A percentile compares a stretch with the other conserved stretches of the same genome.
Conservation (phyloP, 2,888 invertebrate genomes). For the Diogma glabrata region DNA sequence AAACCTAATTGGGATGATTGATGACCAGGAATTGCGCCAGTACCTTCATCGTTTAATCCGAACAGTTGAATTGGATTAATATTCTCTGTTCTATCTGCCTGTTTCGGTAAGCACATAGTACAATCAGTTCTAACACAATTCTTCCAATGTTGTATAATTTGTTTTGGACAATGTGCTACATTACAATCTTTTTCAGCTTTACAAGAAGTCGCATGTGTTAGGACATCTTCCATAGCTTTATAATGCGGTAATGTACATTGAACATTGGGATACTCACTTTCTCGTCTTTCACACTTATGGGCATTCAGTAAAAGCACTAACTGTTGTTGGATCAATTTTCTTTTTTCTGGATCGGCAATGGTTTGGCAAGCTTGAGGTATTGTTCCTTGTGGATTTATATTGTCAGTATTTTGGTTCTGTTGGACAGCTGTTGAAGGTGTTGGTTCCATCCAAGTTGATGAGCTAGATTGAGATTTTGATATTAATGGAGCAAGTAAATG, state of each 20-base stretch:
- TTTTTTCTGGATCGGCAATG: slow-evolving; percentile 90
- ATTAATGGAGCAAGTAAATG: slow-evolving; percentile 73
- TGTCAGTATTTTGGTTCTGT: slow-evolving; percentile 17
- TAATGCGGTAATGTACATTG: slow-evolving; percentile 95
- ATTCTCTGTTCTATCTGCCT: no score
- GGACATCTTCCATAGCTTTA: slow-evolving; percentile 96
- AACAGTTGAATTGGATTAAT: no score
- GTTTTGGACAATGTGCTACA: slow-evolving; percentile 96
- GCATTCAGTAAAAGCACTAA: slow-evolving; percentile 93
- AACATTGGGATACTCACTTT: slow-evolving; percentile 63
- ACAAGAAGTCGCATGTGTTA: slow-evolving; percentile 97
- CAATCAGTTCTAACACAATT: slow-evolving; percentile 89
- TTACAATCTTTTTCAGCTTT: slow-evolving; percentile 78
- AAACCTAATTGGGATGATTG: no score
- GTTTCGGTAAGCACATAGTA: slow-evolving; percentile 94
- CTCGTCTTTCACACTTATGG: slow-evolving; percentile 95
- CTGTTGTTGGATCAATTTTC: slow-evolving; percentile 97
- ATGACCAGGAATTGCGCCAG: no score
- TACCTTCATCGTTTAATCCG: no score
- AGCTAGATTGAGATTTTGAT: slow-evolving; percentile 64
- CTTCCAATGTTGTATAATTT: no score
- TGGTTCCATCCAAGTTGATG: slow-evolving; percentile 49
- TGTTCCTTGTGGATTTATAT: slow-evolving; percentile 31
- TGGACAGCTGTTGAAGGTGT: slow-evolving; percentile 43
- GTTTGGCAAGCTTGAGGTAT: slow-evolving; percentile 28